Conservation (phyloP, 2,888 invertebrate genomes). For the Formica aserva region DNA sequence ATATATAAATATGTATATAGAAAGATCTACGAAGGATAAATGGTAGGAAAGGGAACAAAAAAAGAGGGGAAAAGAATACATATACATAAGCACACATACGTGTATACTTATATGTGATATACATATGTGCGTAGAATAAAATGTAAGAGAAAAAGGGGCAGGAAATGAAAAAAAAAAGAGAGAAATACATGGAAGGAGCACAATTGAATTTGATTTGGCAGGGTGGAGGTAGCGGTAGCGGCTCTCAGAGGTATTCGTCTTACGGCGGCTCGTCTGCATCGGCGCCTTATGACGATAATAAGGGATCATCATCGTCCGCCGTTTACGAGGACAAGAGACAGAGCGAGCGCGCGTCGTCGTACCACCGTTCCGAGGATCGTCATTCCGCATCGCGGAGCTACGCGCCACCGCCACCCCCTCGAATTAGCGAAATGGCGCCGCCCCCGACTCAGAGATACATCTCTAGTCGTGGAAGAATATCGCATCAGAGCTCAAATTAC, state of each 20-base stretch:
- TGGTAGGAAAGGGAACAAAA: constrained; percentile 58
- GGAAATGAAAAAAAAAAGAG: constrained; percentile 61
- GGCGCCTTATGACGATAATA: constrained; percentile 82
- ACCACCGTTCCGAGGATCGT: constrained; percentile 83
- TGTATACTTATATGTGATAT: constrained; percentile 42
- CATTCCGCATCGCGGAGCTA: constrained; percentile 83
- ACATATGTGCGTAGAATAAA: constrained; percentile 57
- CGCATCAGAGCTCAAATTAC: constrained; percentile 81
- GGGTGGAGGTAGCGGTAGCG: constrained; percentile 82
- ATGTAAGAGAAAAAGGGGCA: constrained; percentile 59
- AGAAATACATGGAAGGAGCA: constrained; percentile 78
- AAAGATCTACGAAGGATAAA: constrained; percentile 31
- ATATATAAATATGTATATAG: constrained; percentile 27
- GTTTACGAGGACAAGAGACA: constrained; percentile 84
- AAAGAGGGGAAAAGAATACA: constrained; percentile 50
- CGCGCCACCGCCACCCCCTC: constrained; percentile 80
- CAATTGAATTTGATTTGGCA: constrained; percentile 85
- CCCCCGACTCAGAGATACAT: constrained; percentile 80
- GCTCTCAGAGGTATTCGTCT: constrained; percentile 84
- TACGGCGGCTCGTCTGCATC: constrained; percentile 82
- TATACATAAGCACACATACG: constrained; percentile 51
- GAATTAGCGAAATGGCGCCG: constrained; percentile 83
- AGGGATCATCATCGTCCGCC: constrained; percentile 82
- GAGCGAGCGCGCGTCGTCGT: constrained; percentile 82
- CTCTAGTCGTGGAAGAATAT: constrained; percentile 82